Base-by-base conservation (phyloP, 2,113 vertebrate genomes). In the Ginglymostoma cirratum region DNA sequence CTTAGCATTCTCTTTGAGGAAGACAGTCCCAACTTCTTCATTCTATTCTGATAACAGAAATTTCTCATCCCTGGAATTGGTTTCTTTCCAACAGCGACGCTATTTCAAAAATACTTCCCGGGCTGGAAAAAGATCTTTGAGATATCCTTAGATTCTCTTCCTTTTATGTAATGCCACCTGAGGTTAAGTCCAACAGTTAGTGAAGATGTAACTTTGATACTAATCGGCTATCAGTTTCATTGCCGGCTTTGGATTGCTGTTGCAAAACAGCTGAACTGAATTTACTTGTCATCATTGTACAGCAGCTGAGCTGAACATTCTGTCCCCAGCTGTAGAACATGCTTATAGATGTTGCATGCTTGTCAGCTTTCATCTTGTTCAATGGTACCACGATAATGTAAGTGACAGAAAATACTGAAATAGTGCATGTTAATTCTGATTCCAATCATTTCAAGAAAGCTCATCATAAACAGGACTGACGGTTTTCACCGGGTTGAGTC, bases 351-450 rank as follows among this genome's bases (percentile, higher is more conserved):
- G 92, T 69, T 67, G 65, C 66, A 70, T 10, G 65, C 92, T 94
- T 94, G 92, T 94, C 92, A 69, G 92, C 17, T 94, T 94, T 94
- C 92, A 94, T 94, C 92, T 94, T 45, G 38, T 94, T 94, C 65
- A 69, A 45, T 69, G 87, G 10, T 69, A 69, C 38, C 65, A 45
- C 66, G 27, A 69, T 93, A 93, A 38, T 38, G 65, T 94, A n/a
- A 69, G 38, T 94, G 92, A 69, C 65, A 94, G 92, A 94, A 69
- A 94, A 21, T 67, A 19, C n/a, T 94, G 55, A 67, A 94, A 67
- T 66, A 69, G 66, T 69, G 66, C 8, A 69, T 94, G 92, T 42
- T 94, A 69, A 94, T 94, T 94, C 92, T 24, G 65, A 69, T 38
- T 94, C 92, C n/a, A 94, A 69, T 94, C 65, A 69, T 67, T 94